Conservation (phyloP, 2,797 vertebrate genomes). For the Hypotaenidia okinawae region DNA sequence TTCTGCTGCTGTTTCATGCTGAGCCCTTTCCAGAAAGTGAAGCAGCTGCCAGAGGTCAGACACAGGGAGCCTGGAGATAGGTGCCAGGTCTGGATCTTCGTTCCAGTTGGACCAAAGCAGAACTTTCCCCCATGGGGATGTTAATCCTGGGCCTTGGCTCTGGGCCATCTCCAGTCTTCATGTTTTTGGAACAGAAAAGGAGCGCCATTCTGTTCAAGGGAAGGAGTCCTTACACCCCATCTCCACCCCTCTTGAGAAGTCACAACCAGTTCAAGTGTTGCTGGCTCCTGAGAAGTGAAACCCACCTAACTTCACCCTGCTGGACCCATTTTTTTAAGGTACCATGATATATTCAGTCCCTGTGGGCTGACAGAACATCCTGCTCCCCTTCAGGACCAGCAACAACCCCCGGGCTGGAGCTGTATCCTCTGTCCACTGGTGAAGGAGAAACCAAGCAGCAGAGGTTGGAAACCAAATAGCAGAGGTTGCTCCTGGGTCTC, state of each 20-base stretch:
- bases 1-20: not conserved
- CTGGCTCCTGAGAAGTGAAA: not conserved
- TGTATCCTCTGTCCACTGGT: not conserved
- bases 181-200: not conserved
- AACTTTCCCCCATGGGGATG: not conserved
- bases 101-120: slow-evolving; percentile 17
- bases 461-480: slow-evolving; percentile 30
- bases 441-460: not conserved
- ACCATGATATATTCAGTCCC: not conserved
- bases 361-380: not conserved
- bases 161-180: not conserved
- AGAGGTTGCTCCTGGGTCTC: slow-evolving; percentile 30
- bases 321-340: not conserved
- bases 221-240: not conserved
- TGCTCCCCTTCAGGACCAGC: not conserved
- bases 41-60: slow-evolving; percentile 45
- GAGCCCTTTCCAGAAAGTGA: not conserved
- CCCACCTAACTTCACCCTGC: not conserved
- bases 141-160: slow-evolving; percentile 39
- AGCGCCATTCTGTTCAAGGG: not conserved
- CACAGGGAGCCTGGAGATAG: not conserved
- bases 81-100: slow-evolving; percentile 32
- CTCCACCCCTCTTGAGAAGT: not conserved
- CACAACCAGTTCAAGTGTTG: not conserved
- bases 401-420: not conserved